Percentiles rank a stretch among this genome's conserved stretches.
Evolutionary conservation across 2,113 vertebrate species (phyloP).

Genomic region (Apodemus speciosus): DNA sequence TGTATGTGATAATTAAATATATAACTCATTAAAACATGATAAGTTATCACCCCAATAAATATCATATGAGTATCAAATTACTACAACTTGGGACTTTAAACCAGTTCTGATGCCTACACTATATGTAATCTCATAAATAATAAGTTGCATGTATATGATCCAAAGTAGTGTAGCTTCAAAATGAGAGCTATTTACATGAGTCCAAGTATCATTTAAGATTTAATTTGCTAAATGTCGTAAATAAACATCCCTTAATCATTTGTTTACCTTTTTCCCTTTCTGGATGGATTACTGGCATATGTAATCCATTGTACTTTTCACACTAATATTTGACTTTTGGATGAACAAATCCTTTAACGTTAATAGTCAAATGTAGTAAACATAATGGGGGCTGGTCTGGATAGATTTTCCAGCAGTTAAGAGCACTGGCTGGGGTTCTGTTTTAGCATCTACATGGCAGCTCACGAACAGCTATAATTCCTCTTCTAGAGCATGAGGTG

Average conservation of each 20-base stretch:
- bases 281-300: conserved; percentile 66
- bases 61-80: conserved; percentile 9
- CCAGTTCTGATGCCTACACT: background rate
- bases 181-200: background rate
- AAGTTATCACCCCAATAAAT: background rate
- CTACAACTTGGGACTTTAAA: background rate
- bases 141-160: background rate
- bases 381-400: background rate
- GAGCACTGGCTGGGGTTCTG: background rate
- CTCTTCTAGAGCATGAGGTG: too few relatives aligned
- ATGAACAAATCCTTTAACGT: conserved; percentile 37
- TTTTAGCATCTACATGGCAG: background rate
- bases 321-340: conserved; percentile 71
- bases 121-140: background rate
- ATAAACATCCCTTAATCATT: conserved; percentile 5
- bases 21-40: background rate
- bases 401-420: background rate
- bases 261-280: conserved; percentile 31
- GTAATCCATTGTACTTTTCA: conserved; percentile 66
- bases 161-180: background rate
- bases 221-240: conserved; percentile 49
- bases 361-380: conserved; percentile 39
- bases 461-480: background rate
- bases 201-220: background rate
- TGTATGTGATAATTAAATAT: background rate